A percentile compares a stretch with the other conserved stretches of the same genome.
These are phyloP conservation scores for Scaptomyza pallida DNA, from an alignment of 1,140 invertebrate genomes.

Conservation along the genomic window DNA sequence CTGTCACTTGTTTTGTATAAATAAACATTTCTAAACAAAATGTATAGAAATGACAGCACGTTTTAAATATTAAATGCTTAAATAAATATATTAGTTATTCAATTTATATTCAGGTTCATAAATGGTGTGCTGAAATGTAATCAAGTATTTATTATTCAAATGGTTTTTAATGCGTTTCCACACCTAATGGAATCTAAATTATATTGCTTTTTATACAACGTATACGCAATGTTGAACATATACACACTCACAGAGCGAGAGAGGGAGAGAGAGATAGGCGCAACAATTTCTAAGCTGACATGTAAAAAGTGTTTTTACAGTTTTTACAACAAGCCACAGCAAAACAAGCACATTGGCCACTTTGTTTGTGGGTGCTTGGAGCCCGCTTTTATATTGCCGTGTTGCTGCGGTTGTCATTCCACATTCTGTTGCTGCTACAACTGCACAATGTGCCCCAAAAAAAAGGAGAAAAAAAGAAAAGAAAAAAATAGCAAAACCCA, in stretches of 20 bases:
- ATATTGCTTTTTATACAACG: not conserved
- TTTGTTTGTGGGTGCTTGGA: constrained; percentile 31
- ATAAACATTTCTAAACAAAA: too few relatives aligned
- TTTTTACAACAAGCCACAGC: not conserved
- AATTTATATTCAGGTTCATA: too few relatives aligned
- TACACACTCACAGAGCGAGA: too few relatives aligned
- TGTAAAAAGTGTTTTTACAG: constrained; percentile 7
- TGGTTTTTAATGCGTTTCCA: not conserved
- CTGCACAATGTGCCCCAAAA: not conserved
- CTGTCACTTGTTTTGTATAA: too few relatives aligned
- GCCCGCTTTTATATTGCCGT: constrained; percentile 35
- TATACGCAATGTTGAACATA: constrained; percentile 5
- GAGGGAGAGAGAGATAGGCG: not conserved
- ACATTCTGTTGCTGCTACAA: not conserved
- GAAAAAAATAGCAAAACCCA: not conserved
- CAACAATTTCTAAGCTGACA: constrained; percentile 8
- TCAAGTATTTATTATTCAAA: not conserved
- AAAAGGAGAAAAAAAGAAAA: too few relatives aligned
- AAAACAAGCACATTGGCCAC: constrained; percentile 9
- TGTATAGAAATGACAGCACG: too few relatives aligned
- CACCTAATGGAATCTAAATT: not conserved
- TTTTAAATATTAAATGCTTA: not conserved
- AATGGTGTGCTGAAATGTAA: not conserved
- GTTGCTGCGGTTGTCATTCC: constrained; percentile 39
- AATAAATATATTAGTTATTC: not conserved